Base-by-base conservation (phyloP, 2,797 vertebrate species). In the Benthosema pterotum region DNA sequence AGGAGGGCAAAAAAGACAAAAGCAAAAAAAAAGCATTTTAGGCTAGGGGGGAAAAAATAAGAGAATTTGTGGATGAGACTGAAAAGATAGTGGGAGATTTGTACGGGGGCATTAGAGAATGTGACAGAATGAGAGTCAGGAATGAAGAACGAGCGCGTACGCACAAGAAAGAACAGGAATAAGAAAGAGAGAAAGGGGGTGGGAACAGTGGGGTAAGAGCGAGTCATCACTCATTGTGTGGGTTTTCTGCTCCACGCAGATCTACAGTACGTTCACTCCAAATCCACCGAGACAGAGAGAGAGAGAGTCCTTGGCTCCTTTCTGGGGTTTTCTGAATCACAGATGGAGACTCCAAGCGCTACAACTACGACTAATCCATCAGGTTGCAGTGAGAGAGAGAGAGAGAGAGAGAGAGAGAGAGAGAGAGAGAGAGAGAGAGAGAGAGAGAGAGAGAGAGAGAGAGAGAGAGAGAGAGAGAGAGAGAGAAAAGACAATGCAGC, bases 311-410 rank as follows among this genome's bases (percentile, higher is more conserved):
- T 89, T 92, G 91, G 90, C 89, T 82, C 75, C 76, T 65, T 69
- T 75, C 75, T 42, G 79, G 88, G 88, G 77, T 88, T 91, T 91
- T 93, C 86, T 92, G 88, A 92, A 91, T 92, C 89, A 91, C 79
- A 85, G 77, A 87, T 79, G 78, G 71, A 83, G 83, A 77, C 57
- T 86, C 72, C 81, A 82, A 73, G 82, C 74, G 74, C 82, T 71
- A 83, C 83, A 91, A 78, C 79, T 83, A 83, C 80, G 69, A 66
- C 67, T 77, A 82, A 89, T 90, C 78, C 80, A 84, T 84, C 75
- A 77, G 57, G 63, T 84, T 87, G 79, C 68, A 74, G 47, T 63
- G 54, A 61, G 52, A 60, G 38, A 63, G 22, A 53, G 67, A 71
- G n/a, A n/a, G n/a, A n/a, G n/a, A n/a, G n/a, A n/a, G n/a, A n/a